Base-by-base conservation (phyloP, 2,113 vertebrate genomes). In the Lophura nycthemera region DNA sequence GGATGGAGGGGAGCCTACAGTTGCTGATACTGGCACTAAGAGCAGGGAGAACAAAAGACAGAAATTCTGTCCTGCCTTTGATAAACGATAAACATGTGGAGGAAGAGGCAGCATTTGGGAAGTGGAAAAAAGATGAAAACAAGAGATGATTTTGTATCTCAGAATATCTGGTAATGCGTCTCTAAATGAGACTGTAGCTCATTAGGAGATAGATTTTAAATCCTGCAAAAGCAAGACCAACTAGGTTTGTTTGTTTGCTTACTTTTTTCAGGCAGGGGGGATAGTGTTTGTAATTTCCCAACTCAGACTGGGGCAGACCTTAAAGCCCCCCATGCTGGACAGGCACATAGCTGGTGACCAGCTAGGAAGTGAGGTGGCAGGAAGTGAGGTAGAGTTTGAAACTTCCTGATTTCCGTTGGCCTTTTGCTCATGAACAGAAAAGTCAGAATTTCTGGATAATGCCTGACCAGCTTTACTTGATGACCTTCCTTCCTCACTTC, bases 401-500 rank as follows among this genome's bases (percentile, higher is more conserved):
- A 85, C 11, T 56, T 76, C 66, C 42, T 61, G n/a, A 57, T 71
- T 87, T 92, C 78, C 1, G 0, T 18, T 88, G 71, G 42, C 34
- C 42, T 93, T 83, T 88, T 2, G 0, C 50, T 87, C 64, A 70
- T 67, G 57, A 91, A 38, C 6, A 81, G 16, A 83, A 86, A 77
- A 89, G 16, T 77, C 88, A 83, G 71, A 88, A 88, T n/a, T 67
- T 80, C 69, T 69, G 74, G 36, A 86, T 92, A 93, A 94, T 67
- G 60, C n/a, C 42, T 89, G 64, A 60, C 19, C 50, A 88, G 32
- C 3, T 0, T 89, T 76, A 85, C 30, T 52, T 80, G n/a, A 60
- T 60, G 82, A 92, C 78, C 64, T 96, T 95, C 78, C 87, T 93
- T 94, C 79, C 89, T 92, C 60, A 14, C 34, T 77, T 88, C 45